phyloP scores from a whole-genome alignment of 2,113 vertebrate species.

The Petroica traversi region DNA sequence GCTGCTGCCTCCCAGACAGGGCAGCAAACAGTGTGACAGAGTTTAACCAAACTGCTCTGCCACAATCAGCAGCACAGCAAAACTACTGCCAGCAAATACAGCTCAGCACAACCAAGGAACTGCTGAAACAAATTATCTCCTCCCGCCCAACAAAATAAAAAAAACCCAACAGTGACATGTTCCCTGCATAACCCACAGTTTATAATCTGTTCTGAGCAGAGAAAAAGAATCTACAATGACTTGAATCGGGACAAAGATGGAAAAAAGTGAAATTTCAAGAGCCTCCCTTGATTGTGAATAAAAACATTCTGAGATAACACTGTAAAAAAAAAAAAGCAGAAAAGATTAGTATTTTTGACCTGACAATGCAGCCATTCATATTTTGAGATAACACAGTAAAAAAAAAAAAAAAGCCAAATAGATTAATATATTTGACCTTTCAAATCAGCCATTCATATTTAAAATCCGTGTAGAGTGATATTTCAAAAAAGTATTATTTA shows the following conservation, averaged over 20 bases:
- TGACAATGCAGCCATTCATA: no score
- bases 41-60: neutral
- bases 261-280: neutral
- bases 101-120: neutral
- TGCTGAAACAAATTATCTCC: conserved; percentile 36
- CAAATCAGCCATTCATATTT: neutral
- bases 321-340: neutral
- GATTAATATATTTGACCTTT: neutral
- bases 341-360: neutral
- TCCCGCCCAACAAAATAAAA: neutral
- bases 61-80: no score
- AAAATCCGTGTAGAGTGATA: neutral
- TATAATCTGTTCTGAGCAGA: neutral
- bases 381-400: neutral
- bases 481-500: neutral
- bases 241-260: neutral
- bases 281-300: neutral
- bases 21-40: neutral
- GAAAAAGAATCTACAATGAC: neutral
- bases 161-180: neutral
- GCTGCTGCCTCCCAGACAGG: neutral
- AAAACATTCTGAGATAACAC: neutral
- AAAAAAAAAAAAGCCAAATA: neutral
- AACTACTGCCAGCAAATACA: neutral
- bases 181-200: neutral